Evolutionary conservation across 1,140 invertebrate genomes (phyloP), one percentile per base, ranked within the genome.

Genomic region (Heliconius nattereri): DNA sequence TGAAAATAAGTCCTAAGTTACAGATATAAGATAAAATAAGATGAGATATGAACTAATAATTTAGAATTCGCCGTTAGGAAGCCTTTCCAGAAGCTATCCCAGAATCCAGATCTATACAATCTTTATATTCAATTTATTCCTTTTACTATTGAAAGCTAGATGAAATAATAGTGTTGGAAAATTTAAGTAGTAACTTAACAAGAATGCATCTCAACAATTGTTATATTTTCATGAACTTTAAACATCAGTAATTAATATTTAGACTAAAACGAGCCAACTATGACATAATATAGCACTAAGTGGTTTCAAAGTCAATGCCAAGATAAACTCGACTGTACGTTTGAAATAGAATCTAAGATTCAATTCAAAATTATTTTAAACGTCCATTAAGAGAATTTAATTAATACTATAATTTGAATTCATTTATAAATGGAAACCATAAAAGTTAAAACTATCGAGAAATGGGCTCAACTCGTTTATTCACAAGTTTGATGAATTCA

Each of bases 221-320:
- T 29, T 66, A 29, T 11, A 66, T 26, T 66, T 26, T 23, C 3
- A 29, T 29, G 11, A n/a, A 66, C 60, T 26, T 66, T 26, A 26
- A 13, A 16, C 23, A 66, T 26, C 23, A 29, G 2, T 79, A 71
- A 75, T 71, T 75, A 75, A 79, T 75, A 71, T 35, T 23, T 35
- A 26, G 29, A 40, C 29, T 75, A 75, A 71, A 54, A 79, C 73
- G 40, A 79, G 78, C 60, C 60, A 71, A 79, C n/a, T 79, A 54
- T 71, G 78, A 54, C 7, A 75, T 79, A 75, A 75, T 71, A 73
- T 7, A 57, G n/a, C 57, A 2, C 45, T 66, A 73, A 78, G 54
- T 73, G 54, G 78, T 79, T 79, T 70, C 60, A 79, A 79, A 75
- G 73, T 54, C 78, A 75, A 71, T 75, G 78, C 73, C 78, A 79